Base-by-base conservation (phyloP, 2,113 vertebrate species). In the Lampris incognitus region DNA sequence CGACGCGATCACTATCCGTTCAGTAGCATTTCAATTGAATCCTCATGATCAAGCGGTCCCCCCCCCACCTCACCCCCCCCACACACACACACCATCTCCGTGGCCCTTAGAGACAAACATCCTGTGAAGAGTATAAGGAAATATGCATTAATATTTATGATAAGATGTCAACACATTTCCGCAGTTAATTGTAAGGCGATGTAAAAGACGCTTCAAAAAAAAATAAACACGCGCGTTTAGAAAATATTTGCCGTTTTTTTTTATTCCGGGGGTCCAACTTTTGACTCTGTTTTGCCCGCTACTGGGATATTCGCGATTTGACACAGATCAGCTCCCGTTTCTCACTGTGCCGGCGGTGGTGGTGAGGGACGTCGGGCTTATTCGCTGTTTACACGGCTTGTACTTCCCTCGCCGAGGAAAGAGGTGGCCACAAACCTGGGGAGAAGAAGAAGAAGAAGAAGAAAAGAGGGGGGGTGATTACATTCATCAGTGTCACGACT, bases 401-500 rank as follows among this genome's bases (percentile, higher is more conserved):
- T 0, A 6, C 75, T 88, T 90, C 81, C 80, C 69, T 59, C 39
- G 59, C 69, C 65, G 1, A 40, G 81, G 86, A 65, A 67, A 83
- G 74, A 84, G 88, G 85, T 56, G 86, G 70, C 74, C 10, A 55
- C 60, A 54, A 79, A 6, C 0, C 38, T 75, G 7, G 83, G 8
- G 13, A 38, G 3, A 51, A 51, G 39, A 50, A 61, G 24, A 7
- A 37, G 39, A 50, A 61, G 24, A 7, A 37, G 41, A 84, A 80
- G 85, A 92, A 24, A 24, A 24, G 24, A 24, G 24, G 24, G 24
- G 24, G 24, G 24, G 24, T 85, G 85, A 91, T 94, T 90, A 86
- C 91, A 94, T 93, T 93, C 93, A 94, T 95, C 93, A 94, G 91
- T 93, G 92, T 91, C 93, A 93, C 76, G 79, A 70, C 91, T 87